A percentile compares a stretch with the other conserved stretches of the same genome.
These are phyloP conservation scores for Cydia pomonella DNA, from an alignment of 1,140 invertebrate genomes.

Conservation along the genomic window DNA sequence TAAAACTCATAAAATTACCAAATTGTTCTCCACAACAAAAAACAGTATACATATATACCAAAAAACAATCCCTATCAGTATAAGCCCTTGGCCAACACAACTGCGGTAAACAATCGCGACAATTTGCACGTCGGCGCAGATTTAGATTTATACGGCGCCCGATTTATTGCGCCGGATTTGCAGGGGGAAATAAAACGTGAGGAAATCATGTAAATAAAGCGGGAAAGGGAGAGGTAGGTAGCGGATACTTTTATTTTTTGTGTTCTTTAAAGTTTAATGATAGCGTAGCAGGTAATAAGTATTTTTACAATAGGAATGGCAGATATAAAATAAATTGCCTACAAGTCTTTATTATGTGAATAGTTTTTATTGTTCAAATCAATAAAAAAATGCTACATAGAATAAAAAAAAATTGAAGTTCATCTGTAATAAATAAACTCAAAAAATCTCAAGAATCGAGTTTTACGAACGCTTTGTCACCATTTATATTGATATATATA, in stretches of 20 bases:
- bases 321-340: too few relatives aligned
- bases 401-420: too few relatives aligned
- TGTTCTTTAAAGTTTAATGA: not conserved
- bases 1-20: too few relatives aligned
- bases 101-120: slow-evolving; percentile 27
- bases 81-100: slow-evolving; percentile 9
- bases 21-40: too few relatives aligned
- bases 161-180: slow-evolving; percentile 27
- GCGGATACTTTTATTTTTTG: not conserved
- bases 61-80: not conserved
- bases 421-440: too few relatives aligned
- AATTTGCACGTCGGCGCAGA: slow-evolving; percentile 32
- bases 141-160: slow-evolving; percentile 21
- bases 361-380: too few relatives aligned
- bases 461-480: too few relatives aligned
- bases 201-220: not conserved
- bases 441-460: too few relatives aligned
- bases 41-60: too few relatives aligned
- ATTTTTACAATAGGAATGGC: not conserved
- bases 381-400: too few relatives aligned
- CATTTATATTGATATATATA: too few relatives aligned
- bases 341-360: too few relatives aligned
- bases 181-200: slow-evolving; percentile 10
- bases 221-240: not conserved
- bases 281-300: not conserved